Conservation (phyloP, 1,140 invertebrate species). For the Penaeus indicus region DNA sequence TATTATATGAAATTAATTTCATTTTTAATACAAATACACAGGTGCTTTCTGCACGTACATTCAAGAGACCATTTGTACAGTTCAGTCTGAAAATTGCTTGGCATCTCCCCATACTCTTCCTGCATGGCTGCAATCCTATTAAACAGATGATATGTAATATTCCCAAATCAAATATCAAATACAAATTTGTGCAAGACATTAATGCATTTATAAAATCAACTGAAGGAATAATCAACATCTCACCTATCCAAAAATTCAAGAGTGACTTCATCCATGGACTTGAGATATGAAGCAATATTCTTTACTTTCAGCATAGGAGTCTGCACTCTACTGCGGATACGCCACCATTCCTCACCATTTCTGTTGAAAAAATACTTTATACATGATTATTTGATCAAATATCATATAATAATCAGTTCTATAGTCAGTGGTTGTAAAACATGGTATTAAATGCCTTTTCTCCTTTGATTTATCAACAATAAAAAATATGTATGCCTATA, state of each 20-base stretch:
- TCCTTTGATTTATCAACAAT: too few species aligned
- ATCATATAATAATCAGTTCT: neutral
- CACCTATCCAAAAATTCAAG: slow-evolving; percentile 56
- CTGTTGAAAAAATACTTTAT: neutral
- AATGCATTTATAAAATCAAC: neutral
- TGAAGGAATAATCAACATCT: neutral
- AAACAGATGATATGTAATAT: neutral
- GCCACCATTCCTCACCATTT: slow-evolving; percentile 59
- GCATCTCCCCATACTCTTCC: slow-evolving; percentile 41
- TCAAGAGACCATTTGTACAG: slow-evolving; percentile 53
- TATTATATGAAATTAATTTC: too few species aligned
- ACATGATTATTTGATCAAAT: neutral
- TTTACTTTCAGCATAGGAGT: slow-evolving; percentile 56
- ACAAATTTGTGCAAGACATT: neutral
- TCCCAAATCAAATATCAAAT: neutral
- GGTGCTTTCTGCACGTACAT: slow-evolving; percentile 12
- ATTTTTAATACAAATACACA: neutral
- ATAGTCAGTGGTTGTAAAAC: too few species aligned
- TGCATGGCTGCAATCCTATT: slow-evolving; percentile 35
- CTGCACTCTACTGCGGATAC: slow-evolving; percentile 52
- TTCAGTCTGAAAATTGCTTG: slow-evolving; percentile 37
- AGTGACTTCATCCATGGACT: slow-evolving; percentile 36
- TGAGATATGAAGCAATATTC: slow-evolving; percentile 40
- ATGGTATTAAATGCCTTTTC: too few species aligned
- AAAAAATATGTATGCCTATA: neutral